Percentiles rank a stretch among this genome's conserved stretches.
Conservation (phyloP, 1,140 invertebrate genomes). For the Halesus radiatus region DNA sequence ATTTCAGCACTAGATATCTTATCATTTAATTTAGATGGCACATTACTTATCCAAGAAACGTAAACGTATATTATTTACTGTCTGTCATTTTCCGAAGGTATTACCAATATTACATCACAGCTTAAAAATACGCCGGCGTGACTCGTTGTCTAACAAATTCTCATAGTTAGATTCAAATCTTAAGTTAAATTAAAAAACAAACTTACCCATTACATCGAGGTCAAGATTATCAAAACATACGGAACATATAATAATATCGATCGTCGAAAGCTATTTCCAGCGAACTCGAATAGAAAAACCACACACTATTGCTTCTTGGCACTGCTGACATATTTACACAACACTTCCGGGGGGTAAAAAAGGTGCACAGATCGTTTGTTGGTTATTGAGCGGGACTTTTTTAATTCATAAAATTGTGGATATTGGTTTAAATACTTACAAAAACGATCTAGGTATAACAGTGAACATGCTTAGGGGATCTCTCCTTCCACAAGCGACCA, state of each 20-base stretch:
- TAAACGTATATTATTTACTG: not conserved
- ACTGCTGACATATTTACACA: conserved; percentile 43
- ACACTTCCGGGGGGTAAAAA: conserved; percentile 14
- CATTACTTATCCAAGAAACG: not conserved
- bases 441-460: conserved; percentile 46
- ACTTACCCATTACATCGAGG: conserved; percentile 46
- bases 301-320: conserved; percentile 4
- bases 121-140: conserved; percentile 2
- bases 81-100: conserved; percentile 24
- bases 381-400: not conserved
- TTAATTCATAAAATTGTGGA: conserved; percentile 38
- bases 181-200: not conserved
- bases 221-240: conserved; percentile 46
- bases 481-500: conserved; percentile 39
- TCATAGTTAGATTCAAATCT: not conserved
- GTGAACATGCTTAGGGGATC: conserved; percentile 40
- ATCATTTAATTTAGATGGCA: no score
- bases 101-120: conserved; percentile 38
- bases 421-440: conserved; percentile 40
- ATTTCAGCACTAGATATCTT: no score
- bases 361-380: not conserved
- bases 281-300: conserved; percentile 15
- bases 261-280: conserved; percentile 39
- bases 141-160: not conserved
- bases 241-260: conserved; percentile 42